Evolutionary conservation across 2,113 vertebrate species (phyloP).

Genomic region (Tychaedon coryphoeus): DNA sequence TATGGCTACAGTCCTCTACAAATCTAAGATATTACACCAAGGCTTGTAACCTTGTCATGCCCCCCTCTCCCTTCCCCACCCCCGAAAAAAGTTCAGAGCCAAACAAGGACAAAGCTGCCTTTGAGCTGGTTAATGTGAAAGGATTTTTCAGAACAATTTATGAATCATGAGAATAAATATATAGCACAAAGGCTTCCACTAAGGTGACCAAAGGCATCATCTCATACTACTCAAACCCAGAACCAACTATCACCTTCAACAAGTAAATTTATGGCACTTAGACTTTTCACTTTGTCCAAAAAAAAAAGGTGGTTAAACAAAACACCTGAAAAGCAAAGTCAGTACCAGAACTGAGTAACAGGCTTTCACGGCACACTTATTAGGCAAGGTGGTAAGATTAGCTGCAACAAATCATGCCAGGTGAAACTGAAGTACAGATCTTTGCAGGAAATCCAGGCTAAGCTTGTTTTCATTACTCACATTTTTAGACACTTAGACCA

Average conservation of each 20-base stretch:
- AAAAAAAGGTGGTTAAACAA: not conserved
- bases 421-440: not conserved
- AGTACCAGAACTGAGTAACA: not conserved
- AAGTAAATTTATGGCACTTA: not conserved
- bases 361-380: not conserved
- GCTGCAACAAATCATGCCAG: conserved; percentile 11
- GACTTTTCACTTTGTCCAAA: not conserved
- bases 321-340: not conserved
- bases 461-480: conserved; percentile 3
- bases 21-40: not conserved
- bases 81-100: not conserved
- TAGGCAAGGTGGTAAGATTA: not conserved
- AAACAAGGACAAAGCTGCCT: not conserved
- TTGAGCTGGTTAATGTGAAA: not conserved
- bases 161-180: not conserved
- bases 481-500: conserved; percentile 31
- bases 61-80: accelerated
- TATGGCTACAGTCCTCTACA: not conserved
- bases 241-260: not conserved
- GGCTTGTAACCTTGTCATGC: not conserved
- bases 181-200: not conserved
- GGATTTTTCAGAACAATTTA: not conserved
- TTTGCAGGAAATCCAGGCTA: conserved; percentile 4
- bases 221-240: not conserved
- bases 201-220: not conserved